These are phyloP conservation scores for Osmerus eperlanus DNA, from an alignment of 2,113 vertebrate genomes.

Conservation along the genomic window DNA sequence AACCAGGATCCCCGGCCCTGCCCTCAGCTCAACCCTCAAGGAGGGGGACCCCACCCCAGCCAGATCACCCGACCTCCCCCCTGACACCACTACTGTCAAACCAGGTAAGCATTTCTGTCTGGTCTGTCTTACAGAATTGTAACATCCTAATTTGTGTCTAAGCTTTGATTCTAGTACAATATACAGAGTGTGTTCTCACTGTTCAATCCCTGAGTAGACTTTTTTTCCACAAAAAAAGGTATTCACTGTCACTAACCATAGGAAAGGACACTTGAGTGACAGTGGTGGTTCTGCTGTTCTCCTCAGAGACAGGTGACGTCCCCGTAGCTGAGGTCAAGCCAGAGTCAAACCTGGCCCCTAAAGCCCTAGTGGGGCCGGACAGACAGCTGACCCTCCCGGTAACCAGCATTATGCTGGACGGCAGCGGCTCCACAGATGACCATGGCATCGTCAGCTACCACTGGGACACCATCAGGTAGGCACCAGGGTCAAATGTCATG, in stretches of 20 bases:
- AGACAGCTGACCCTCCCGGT: constrained; percentile 77
- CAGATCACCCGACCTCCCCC: rapidly evolving
- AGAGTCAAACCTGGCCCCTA: constrained; percentile 70
- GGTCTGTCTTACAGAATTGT: too few relatives aligned
- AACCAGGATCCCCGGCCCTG: constrained; percentile 50
- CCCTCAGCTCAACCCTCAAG: background rate
- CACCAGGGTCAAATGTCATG: background rate
- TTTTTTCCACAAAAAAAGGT: too few relatives aligned
- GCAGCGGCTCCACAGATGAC: constrained; percentile 81
- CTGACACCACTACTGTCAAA: background rate
- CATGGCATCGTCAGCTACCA: constrained; percentile 72
- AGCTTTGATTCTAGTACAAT: too few relatives aligned
- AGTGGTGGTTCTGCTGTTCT: background rate
- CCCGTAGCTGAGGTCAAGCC: constrained; percentile 66
- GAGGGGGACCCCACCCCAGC: background rate
- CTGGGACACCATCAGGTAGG: constrained; percentile 80
- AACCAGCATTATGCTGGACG: constrained; percentile 73
- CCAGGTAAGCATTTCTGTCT: background rate
- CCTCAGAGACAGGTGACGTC: constrained; percentile 61
- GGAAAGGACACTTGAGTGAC: background rate
- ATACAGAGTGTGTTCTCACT: too few relatives aligned
- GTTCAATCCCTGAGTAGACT: too few relatives aligned
- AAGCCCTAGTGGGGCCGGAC: constrained; percentile 80
- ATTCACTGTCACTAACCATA: too few relatives aligned
- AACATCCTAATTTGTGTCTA: too few relatives aligned